Percentiles rank a stretch among this genome's conserved stretches.
Evolutionary conservation across 2,113 vertebrate genomes (phyloP).

Genomic region (Piaya cayana): DNA sequence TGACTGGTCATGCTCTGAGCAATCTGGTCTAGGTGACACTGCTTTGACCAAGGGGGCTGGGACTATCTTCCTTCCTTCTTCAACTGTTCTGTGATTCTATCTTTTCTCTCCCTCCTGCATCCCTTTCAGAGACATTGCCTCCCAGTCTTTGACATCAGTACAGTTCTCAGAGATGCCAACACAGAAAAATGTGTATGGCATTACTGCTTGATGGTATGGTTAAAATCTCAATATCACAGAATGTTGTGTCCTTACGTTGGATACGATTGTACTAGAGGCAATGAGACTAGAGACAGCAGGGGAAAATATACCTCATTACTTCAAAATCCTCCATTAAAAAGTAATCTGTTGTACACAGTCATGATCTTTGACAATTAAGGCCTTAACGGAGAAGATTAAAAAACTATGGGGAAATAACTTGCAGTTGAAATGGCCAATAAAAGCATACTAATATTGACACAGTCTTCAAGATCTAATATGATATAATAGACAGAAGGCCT

Average conservation of each 20-base stretch:
- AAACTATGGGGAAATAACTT: background rate
- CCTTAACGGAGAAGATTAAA: slow-evolving; percentile 8
- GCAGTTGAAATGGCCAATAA: background rate
- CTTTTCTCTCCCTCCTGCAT: background rate
- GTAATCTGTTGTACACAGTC: background rate
- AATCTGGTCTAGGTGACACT: background rate
- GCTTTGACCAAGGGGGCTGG: background rate
- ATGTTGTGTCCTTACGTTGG: background rate
- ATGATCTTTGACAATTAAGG: background rate
- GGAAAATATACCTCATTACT: background rate
- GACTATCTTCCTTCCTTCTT: background rate
- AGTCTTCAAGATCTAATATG: slow-evolving; percentile 12
- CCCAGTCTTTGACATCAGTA: background rate
- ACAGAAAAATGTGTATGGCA: background rate
- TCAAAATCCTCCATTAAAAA: background rate
- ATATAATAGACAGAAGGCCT: slow-evolving; percentile 29
- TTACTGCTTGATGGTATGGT: background rate
- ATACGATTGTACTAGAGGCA: background rate
- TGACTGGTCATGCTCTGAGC: background rate
- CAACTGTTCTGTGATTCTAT: background rate
- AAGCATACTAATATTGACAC: background rate
- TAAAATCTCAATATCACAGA: background rate
- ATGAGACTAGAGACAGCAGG: background rate
- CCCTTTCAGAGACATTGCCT: background rate
- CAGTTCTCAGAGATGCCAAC: background rate